phyloP scores from a whole-genome alignment of 2,113 vertebrate genomes.

The Danionella cerebrum region DNA sequence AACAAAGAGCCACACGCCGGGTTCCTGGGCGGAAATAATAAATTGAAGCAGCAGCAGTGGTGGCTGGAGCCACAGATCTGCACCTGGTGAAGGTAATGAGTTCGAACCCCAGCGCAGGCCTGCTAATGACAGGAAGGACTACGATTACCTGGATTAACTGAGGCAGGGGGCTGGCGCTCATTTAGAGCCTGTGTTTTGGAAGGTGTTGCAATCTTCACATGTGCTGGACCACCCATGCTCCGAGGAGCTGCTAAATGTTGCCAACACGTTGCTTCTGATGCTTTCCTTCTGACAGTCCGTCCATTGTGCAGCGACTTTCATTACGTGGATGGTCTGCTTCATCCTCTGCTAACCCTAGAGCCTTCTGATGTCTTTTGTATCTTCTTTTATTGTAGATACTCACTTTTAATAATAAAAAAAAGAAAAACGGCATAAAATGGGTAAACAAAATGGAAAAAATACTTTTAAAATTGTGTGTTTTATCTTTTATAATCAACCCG shows the following conservation, averaged over 20 bases:
- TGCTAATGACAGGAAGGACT: slow-evolving; percentile 32
- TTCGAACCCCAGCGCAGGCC: slow-evolving; percentile 50
- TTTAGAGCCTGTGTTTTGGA: slow-evolving; percentile 1
- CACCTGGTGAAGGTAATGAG: slow-evolving; percentile 96
- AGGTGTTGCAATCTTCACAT: neutral
- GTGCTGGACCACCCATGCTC: neutral
- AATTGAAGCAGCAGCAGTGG: slow-evolving; percentile 86
- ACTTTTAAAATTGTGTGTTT: no score
- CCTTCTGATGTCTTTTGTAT: no score
- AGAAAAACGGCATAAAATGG: no score
- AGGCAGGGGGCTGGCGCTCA: slow-evolving; percentile 13
- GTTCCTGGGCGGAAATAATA: slow-evolving; percentile 86
- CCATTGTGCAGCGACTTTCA: no score
- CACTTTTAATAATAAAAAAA: no score
- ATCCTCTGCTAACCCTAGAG: no score
- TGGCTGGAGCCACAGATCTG: slow-evolving; percentile 81
- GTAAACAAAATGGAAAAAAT: no score
- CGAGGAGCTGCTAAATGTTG: neutral
- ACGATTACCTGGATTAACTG: slow-evolving; percentile 10
- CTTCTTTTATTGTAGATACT: no score
- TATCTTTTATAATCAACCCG: no score
- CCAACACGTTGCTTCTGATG: neutral
- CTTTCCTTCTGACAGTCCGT: no score
- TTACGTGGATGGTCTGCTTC: no score
- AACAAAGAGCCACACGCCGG: slow-evolving; percentile 71